Evolutionary conservation across 2,888 invertebrate genomes (phyloP), one percentile per base, ranked within the genome.

Genomic region (Choristoneura rosaceana): DNA sequence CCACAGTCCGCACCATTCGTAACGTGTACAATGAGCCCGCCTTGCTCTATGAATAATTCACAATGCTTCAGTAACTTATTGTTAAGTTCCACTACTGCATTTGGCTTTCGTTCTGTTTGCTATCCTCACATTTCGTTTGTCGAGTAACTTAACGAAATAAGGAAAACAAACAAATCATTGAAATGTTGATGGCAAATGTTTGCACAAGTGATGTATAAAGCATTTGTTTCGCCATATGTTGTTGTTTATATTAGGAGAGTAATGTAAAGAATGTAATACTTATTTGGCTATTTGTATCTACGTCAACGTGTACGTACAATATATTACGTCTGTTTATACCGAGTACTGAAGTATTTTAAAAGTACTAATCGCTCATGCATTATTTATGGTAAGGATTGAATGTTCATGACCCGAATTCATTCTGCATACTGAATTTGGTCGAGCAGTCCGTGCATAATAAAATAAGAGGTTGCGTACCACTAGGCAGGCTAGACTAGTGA

Each of bases 351-450:
- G 15, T 14, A 62, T 14, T 60, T 63, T 63, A 68, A 67, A 50
- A 47, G 61, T 45, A 25, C 25, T 58, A 68, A 81, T 83, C 78
- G 78, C 78, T 75, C 74, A 83, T 85, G 86, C 88, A 88, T 87
- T 47, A 89, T 87, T 85, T 84, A 84, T 82, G 81, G 82, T 76
- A 74, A 77, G 82, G 84, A 85, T 84, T 83, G 84, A 87, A 43
- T 84, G 87, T 84, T 89, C 88, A 89, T 91, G 91, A 90, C 88
- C 87, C 87, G 88, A 87, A 89, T 91, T 84, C 84, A 82, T 83
- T 81, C 80, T 80, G 86, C 87, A 88, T 89, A 85, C 86, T 80
- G 84, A 87, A 87, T 87, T 84, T 84, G 74, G 80, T 81, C 74
- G 78, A 76, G 84, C 84, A 79, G 82, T 79, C 78, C 78, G 79